Evolutionary conservation across 2,113 vertebrate species (phyloP), one percentile per base, ranked within the genome.

Genomic region (Cariama cristata): DNA sequence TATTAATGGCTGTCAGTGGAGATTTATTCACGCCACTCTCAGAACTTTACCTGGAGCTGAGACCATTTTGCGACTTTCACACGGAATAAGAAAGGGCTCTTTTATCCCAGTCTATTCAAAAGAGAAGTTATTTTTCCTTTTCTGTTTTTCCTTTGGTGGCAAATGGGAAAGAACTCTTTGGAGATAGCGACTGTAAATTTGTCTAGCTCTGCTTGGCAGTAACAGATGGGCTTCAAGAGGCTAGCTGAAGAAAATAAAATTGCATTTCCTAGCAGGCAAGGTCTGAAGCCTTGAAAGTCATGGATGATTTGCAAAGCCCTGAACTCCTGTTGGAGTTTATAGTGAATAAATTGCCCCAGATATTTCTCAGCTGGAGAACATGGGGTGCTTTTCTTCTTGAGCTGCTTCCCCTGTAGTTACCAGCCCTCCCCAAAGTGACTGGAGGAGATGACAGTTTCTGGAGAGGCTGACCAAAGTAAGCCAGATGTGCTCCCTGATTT

Each of bases 391-490:
- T 72, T 83, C 75, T 79, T 62, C 59, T 60, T 73, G 53, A 83
- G 22, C 44, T 83, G 53, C 72, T 88, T 96, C 64, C 73, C 44
- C n/a, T 93, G 15, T 59, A 53, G 62, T 85, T 93, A 27, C 74
- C 67, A 77, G 88, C 64, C 74, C 50, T 92, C 49, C 71, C 27
- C 38, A 60, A 33, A 59, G 27, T 26, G 49, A 68, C 50, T 68
- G 63, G 52, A 56, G 76, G 79, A 79, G 74, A 27, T 21, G 8
- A n/a, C 47, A 59, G 58, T 79, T 81, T 80, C 81, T 91, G 88
- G 67, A 90, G 84, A 84, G 86, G 67, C 83, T 90, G 83, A 72
- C 86, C 90, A 95, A 90, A 94, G 81, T 77, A 83, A 92, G 56
- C 86, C 80, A 91, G 91, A 86, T 73, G 59, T 85, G 85, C 74